Base-by-base conservation (phyloP, 1,140 invertebrate species). In the Micrasema minimum region DNA sequence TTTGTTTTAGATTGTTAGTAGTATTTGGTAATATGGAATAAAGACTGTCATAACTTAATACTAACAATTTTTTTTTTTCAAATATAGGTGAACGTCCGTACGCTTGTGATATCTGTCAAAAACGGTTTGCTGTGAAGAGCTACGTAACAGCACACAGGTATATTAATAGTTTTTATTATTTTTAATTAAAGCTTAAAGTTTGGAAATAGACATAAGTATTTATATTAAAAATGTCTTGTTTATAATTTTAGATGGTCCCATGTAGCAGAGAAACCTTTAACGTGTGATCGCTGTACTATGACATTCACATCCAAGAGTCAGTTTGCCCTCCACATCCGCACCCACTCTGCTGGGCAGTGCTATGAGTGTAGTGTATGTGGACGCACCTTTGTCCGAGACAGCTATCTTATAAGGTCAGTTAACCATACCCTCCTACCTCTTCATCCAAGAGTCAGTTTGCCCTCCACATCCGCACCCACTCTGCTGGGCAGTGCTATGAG, bases 101-200 rank as follows among this genome's bases (percentile, higher is more conserved):
- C 73, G 87, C 88, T 62, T 92, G 90, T 83, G 90, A 92, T 81
- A 89, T 91, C 74, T 92, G 90, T 80, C 87, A 91, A 76, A 91
- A 91, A 80, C 84, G 89, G 75, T 92, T 92, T 79, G 89, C 91
- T 14, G 90, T 92, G 53, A 92, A 92, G 78, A 91, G 90, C 78
- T 92, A 92, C 76, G 88, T 92, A 48, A 90, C 89, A 45, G 90
- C 90, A 22, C 91, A 92, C 77, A 85, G 85, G 85, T 87, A 74
- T 75, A 14, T 45, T 45, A 9, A 41, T 45, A 7, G n/a, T 45
- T 41, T 41, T 41, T 41, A 1, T 5, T 11, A 2, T 2, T 41
- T 41, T 41, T 41, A 41, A 41, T 41, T 2, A 1, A 2, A 41
- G 1, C 5, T 41, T 9, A 41, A 41, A 2, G 5, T 2, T 41